phyloP scores from a whole-genome alignment of 2,113 vertebrate species.

The Engraulis encrasicolus region DNA sequence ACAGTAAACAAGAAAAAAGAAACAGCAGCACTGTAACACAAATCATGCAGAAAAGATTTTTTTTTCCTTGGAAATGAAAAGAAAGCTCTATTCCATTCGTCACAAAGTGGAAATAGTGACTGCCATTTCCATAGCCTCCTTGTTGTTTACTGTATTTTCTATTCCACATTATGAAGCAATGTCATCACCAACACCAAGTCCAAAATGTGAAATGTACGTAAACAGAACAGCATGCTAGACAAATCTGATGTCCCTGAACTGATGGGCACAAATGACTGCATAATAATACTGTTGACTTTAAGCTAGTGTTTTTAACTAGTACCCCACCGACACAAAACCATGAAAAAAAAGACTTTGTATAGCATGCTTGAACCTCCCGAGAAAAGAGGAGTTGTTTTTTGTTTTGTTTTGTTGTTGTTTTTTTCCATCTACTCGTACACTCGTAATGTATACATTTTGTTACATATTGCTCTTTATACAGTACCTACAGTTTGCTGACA shows the following conservation, averaged over 20 bases:
- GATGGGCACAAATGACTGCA: not conserved
- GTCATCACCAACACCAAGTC: not conserved
- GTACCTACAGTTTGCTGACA: conserved; percentile 4
- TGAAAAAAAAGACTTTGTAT: not conserved
- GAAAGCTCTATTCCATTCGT: not conserved
- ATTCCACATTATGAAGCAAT: not conserved
- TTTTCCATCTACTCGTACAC: not conserved
- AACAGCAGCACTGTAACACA: not conserved
- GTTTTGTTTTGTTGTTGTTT: not conserved
- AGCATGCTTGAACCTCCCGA: not conserved
- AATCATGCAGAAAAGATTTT: not conserved
- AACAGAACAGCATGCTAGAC: not conserved
- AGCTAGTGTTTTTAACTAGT: not conserved
- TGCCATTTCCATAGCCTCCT: not conserved
- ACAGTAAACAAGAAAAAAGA: not conserved
- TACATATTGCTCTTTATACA: conserved; percentile 15
- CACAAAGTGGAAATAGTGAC: not conserved
- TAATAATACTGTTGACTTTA: not conserved
- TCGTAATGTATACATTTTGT: not conserved
- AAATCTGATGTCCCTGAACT: not conserved
- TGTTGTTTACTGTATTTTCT: not conserved
- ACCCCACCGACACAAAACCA: not conserved
- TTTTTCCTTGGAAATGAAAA: not conserved
- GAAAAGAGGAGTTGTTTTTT: not conserved
- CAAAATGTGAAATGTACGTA: not conserved